phyloP scores from a whole-genome alignment of 2,797 vertebrate genomes.

The Platyrinchus mystaceus region DNA sequence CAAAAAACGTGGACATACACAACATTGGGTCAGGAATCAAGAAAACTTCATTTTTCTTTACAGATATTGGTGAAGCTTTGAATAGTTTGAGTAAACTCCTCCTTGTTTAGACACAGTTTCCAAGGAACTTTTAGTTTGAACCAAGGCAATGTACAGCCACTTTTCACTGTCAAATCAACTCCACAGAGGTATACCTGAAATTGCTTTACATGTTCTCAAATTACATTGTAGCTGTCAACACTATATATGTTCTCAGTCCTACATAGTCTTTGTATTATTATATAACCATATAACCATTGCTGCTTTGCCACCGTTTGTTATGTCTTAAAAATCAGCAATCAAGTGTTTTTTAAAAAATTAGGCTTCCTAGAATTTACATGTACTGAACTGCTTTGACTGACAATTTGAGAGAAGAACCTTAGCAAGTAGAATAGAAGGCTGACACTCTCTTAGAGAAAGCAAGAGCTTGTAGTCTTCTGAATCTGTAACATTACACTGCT shows the following conservation, averaged over 20 bases:
- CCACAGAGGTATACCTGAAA: not conserved
- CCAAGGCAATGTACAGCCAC: not conserved
- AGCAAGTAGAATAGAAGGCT: not conserved
- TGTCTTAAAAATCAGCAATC: not conserved
- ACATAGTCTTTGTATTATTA: not conserved
- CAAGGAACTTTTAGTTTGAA: not conserved
- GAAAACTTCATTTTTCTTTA: not conserved
- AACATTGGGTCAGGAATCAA: not conserved
- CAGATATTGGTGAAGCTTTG: not conserved
- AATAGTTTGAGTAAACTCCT: not conserved
- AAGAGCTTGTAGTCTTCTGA: not conserved
- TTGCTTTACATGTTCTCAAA: not conserved
- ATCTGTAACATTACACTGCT: not conserved
- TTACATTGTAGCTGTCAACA: not conserved
- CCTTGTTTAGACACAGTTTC: not conserved
- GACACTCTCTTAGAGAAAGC: not conserved
- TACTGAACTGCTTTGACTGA: not conserved
- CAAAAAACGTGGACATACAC: accelerated
- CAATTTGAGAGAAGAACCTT: not conserved
- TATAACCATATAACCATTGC: not conserved
- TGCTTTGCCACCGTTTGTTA: not conserved
- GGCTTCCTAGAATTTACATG: not conserved
- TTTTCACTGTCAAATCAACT: not conserved
- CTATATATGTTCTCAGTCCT: not conserved
- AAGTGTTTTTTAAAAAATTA: not conserved